Evolutionary conservation across 2,888 invertebrate species (phyloP).

Genomic region (Lampropteryx suffumata): DNA sequence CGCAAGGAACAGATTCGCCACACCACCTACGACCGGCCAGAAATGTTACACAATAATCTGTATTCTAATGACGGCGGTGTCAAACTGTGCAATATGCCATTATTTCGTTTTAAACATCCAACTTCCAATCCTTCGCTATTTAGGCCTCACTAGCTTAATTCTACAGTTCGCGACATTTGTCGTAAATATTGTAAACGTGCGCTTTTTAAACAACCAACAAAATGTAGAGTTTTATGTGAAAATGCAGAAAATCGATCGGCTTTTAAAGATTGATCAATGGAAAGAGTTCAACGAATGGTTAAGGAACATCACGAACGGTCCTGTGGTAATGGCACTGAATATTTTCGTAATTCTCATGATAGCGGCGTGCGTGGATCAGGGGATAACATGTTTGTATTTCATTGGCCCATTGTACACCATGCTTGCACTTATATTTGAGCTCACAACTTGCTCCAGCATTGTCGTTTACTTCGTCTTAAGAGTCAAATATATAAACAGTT

Average conservation of each 20-base stretch:
- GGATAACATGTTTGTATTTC: conserved; percentile 25
- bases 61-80: conserved; percentile 27
- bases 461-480: conserved; percentile 52
- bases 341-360: conserved; percentile 26
- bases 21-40: conserved; percentile 50
- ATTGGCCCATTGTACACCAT: conserved; percentile 39
- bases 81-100: conserved; percentile 24
- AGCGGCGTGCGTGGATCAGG: conserved; percentile 16
- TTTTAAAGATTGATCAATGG: conserved; percentile 51
- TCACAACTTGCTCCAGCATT: conserved; percentile 47
- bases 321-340: conserved; percentile 31
- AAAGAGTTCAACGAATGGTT: conserved; percentile 39
- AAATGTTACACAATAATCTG: conserved; percentile 46
- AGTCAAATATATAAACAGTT: conserved; percentile 52
- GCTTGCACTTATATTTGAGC: conserved; percentile 45
- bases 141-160: conserved; percentile 29
- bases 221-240: conserved; percentile 52
- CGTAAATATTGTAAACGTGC: conserved; percentile 45
- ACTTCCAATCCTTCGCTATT: conserved; percentile 26
- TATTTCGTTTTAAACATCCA: conserved; percentile 26
- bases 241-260: conserved; percentile 57
- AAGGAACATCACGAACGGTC: conserved; percentile 32
- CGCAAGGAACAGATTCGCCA: conserved; percentile 50
- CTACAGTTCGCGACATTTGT: conserved; percentile 38
- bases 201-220: conserved; percentile 49